Evolutionary conservation across 2,888 invertebrate genomes (phyloP).

Genomic region (Acleris laterana): DNA sequence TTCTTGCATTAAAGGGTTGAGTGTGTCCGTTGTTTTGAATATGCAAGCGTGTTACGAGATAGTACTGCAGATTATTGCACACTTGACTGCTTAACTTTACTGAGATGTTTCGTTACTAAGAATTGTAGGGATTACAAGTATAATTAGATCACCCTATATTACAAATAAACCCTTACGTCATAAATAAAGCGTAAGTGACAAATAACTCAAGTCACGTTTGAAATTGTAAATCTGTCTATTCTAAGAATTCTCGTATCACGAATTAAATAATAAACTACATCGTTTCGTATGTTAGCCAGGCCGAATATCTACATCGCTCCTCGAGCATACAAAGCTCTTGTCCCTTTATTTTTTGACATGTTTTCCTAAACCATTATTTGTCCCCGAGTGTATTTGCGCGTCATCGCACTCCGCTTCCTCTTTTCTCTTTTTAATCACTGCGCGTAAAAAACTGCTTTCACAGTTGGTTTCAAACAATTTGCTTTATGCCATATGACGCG

Average conservation of each 20-base stretch:
- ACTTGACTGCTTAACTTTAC: neutral
- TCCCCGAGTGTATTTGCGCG: slow-evolving; percentile 47
- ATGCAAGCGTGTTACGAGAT: neutral
- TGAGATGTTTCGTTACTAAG: neutral
- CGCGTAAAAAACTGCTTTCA: slow-evolving; percentile 49
- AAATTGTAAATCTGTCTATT: too few species aligned
- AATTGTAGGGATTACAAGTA: neutral
- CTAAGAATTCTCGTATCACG: too few species aligned
- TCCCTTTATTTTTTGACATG: slow-evolving; percentile 21
- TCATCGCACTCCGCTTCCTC: slow-evolving; percentile 44
- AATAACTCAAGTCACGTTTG: too few species aligned
- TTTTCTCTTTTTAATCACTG: slow-evolving; percentile 47
- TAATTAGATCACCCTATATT: too few species aligned
- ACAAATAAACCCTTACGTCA: too few species aligned
- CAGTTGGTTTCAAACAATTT: slow-evolving; percentile 58
- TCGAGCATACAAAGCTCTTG: slow-evolving; percentile 6
- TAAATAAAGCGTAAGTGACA: too few species aligned
- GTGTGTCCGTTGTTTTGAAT: neutral
- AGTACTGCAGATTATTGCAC: slow-evolving; percentile 2
- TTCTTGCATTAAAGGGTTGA: neutral
- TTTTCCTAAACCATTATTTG: slow-evolving; percentile 40
- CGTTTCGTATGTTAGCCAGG: too few species aligned
- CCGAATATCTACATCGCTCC: neutral
- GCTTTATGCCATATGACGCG: slow-evolving; percentile 44
- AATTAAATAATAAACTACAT: too few species aligned